These are phyloP conservation scores for Poecilia velifera DNA, from an alignment of 2,797 vertebrate species.

Conservation along the genomic window DNA sequence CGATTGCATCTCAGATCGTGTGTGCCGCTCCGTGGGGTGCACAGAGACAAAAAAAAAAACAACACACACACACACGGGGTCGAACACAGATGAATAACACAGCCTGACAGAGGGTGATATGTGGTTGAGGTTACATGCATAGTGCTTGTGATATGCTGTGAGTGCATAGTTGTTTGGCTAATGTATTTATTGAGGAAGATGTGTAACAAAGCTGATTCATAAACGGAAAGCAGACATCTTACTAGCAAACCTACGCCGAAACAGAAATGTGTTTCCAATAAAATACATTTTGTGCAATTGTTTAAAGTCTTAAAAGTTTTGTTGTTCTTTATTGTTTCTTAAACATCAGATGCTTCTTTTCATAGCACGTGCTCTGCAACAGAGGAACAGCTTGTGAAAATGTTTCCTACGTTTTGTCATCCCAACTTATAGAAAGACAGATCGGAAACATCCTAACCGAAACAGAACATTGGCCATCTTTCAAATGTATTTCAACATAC, in stretches of 20 bases:
- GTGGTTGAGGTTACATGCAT: conserved; percentile 44
- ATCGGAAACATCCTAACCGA: background rate
- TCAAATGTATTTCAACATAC: background rate
- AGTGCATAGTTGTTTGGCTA: conserved; percentile 4
- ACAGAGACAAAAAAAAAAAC: conserved; percentile 37
- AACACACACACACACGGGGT: conserved; percentile 2
- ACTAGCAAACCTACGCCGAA: background rate
- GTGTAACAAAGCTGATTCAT: conserved; percentile 16
- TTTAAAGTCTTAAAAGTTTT: background rate
- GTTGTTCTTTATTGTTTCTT: background rate
- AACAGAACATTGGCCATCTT: background rate
- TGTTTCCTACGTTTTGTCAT: background rate
- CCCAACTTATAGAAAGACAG: background rate
- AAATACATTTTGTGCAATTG: background rate
- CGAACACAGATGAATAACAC: conserved; percentile 46
- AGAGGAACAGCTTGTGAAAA: background rate
- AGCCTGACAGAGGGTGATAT: conserved; percentile 50
- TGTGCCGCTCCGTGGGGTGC: conserved; percentile 49
- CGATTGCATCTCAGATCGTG: conserved; percentile 67
- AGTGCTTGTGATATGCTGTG: conserved; percentile 35
- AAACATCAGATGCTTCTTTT: background rate
- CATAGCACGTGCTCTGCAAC: background rate
- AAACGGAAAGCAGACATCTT: background rate
- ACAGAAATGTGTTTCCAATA: conserved; percentile 4
- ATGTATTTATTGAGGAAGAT: conserved; percentile 11